A percentile compares a stretch with the other conserved stretches of the same genome.
These are phyloP conservation scores for Syritta pipiens DNA, from an alignment of 2,888 invertebrate species.

Conservation along the genomic window DNA sequence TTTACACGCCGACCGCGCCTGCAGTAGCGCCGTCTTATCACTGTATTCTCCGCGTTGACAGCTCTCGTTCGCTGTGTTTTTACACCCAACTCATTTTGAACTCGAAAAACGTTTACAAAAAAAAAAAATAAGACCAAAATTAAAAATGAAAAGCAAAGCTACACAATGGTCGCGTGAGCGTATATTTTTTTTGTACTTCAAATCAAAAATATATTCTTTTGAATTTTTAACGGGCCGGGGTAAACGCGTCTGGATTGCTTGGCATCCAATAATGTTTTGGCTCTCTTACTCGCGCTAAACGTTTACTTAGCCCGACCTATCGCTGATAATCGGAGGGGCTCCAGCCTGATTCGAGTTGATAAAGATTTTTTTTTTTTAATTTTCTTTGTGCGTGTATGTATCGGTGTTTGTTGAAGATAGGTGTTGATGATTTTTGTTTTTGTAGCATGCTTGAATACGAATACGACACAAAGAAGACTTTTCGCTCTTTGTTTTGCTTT, in stretches of 20 bases:
- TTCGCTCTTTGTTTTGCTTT: neutral
- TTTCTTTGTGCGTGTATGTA: neutral
- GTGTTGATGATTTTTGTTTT: too few relatives aligned
- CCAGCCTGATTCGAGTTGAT: constrained; percentile 17
- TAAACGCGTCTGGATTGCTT: constrained; percentile 40
- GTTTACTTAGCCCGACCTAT: constrained; percentile 32
- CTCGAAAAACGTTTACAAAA: constrained; percentile 1
- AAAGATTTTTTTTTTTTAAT: constrained; percentile 16
- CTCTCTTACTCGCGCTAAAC: constrained; percentile 7
- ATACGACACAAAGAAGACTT: neutral
- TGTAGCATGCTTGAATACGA: too few relatives aligned
- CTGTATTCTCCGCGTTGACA: neutral
- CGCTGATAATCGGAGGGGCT: constrained; percentile 40
- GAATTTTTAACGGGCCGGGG: constrained; percentile 2
- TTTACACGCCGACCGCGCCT: constrained; percentile 14
- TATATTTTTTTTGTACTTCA: neutral
- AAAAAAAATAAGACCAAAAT: too few relatives aligned
- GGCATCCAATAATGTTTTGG: constrained; percentile 45
- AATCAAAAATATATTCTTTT: neutral
- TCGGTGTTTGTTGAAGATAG: constrained; percentile 12
- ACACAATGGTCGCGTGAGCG: constrained; percentile 6
- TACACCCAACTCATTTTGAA: constrained; percentile 11
- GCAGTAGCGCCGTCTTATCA: constrained; percentile 14
- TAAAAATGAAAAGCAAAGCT: constrained; percentile 8
- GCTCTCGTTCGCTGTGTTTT: neutral